phyloP scores from a whole-genome alignment of 2,888 invertebrate species.

The Cyclophora albipunctata region DNA sequence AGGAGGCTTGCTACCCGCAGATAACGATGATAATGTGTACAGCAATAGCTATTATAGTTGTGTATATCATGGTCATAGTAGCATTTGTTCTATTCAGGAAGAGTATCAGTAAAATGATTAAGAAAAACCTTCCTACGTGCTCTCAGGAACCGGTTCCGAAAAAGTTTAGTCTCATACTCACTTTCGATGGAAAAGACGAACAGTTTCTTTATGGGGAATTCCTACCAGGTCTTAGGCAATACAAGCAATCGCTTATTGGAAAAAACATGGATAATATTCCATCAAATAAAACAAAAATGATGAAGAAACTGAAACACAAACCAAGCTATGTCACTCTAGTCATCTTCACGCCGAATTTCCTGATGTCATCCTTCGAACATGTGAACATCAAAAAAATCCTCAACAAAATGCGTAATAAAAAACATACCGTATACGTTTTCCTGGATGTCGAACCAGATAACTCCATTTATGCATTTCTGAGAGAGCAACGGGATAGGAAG shows the following conservation, averaged over 20 bases:
- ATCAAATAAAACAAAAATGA: constrained; percentile 27
- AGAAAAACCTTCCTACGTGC: constrained; percentile 21
- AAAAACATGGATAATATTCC: constrained; percentile 27
- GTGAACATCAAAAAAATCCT: constrained; percentile 63
- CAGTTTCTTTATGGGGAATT: constrained; percentile 54
- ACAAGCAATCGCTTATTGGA: constrained; percentile 37
- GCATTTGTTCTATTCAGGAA: constrained; percentile 36
- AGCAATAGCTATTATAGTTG: constrained; percentile 25
- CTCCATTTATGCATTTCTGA: constrained; percentile 61
- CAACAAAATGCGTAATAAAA: constrained; percentile 52
- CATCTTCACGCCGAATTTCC: constrained; percentile 60
- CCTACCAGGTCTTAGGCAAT: constrained; percentile 42
- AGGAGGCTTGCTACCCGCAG: constrained; percentile 38
- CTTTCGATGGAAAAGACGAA: constrained; percentile 32
- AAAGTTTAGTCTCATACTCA: background rate
- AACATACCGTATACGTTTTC: constrained; percentile 55
- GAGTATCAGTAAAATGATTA: constrained; percentile 30
- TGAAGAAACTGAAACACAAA: constrained; percentile 18
- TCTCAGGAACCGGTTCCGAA: too few species aligned
- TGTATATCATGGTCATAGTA: constrained; percentile 31
- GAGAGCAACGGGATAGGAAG: constrained; percentile 51
- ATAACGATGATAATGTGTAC: constrained; percentile 35
- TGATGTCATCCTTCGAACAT: constrained; percentile 54
- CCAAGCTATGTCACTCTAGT: constrained; percentile 33
- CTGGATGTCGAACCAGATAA: constrained; percentile 58